A percentile compares a stretch with the other conserved stretches of the same genome.
phyloP scores from a whole-genome alignment of 2,113 vertebrate species.

The Pao palembangensis region DNA sequence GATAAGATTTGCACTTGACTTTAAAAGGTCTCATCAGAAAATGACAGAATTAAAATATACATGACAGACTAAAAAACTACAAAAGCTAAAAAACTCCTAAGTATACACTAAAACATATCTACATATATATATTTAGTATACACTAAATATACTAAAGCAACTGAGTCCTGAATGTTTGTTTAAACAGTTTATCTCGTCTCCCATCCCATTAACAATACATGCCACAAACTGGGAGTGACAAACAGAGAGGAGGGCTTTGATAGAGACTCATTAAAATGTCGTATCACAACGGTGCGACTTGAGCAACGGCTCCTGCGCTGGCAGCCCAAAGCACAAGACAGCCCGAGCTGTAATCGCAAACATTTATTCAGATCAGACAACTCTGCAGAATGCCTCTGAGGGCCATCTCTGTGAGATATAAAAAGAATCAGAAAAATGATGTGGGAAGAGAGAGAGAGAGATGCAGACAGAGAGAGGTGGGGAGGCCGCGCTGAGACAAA shows the following conservation, averaged over 20 bases:
- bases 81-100: no score
- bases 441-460: not conserved
- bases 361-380: constrained; percentile 73
- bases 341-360: constrained; percentile 61
- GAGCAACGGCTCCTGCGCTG: constrained; percentile 28
- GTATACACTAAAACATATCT: no score
- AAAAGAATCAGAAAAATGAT: constrained; percentile 44
- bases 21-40: no score
- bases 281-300: constrained; percentile 22
- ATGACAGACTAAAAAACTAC: no score
- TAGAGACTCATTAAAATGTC: constrained; percentile 57
- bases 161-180: not conserved
- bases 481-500: not conserved
- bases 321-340: constrained; percentile 52
- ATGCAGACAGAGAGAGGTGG: constrained; percentile 8
- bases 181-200: constrained; percentile 16
- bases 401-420: constrained; percentile 47
- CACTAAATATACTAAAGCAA: no score
- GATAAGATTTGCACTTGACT: no score
- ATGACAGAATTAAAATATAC: no score
- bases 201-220: constrained; percentile 57
- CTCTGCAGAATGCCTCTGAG: constrained; percentile 45
- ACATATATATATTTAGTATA: no score
- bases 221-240: constrained; percentile 53
- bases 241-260: constrained; percentile 31